Base-by-base conservation (phyloP, 2,797 vertebrate genomes). In the Enoplosus armatus region DNA sequence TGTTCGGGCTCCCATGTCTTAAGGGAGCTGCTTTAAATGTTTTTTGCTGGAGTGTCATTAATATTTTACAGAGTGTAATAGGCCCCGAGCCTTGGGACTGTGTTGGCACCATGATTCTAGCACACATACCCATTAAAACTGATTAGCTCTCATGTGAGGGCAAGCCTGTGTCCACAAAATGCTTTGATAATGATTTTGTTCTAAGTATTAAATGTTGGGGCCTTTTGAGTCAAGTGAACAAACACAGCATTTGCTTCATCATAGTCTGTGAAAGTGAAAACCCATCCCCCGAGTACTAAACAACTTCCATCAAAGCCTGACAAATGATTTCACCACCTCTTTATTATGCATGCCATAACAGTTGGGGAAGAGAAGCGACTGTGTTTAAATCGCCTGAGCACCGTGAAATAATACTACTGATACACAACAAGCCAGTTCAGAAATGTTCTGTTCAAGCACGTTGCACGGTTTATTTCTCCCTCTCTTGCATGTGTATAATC, bases 11-110 rank as follows among this genome's bases (percentile, higher is more conserved):
- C 80, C 86, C 64, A 48, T 82, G 91, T 94, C 96, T 92, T 95
- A 89, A 90, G 95, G 96, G 96, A 96, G 92, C 92, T 92, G 80
- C 94, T 96, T 94, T 94, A 96, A 96, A 96, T 82, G 85, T 90
- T 94, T 96, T 92, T 93, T 95, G 94, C 95, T 96, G 90, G 93
- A 93, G 93, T 95, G 94, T 95, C 96, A 97, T 97, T 97, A 96
- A 97, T 96, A 95, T 97, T 97, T 96, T 96, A 97, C 95, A 93
- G 95, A 94, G 95, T 96, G 95, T 97, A 97, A 97, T 96, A 97
- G 96, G 95, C 93, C 93, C 93, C 83, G 90, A 95, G 96, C 95
- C 94, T 89, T 89, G 95, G 96, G 96, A 96, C 93, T 85, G 91
- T 93, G 93, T 93, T 93, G 87, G 94, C 72, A 62, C 73, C 91